Evolutionary conservation across 2,113 vertebrate species (phyloP).

Genomic region (Epinephelus cyanopodus): DNA sequence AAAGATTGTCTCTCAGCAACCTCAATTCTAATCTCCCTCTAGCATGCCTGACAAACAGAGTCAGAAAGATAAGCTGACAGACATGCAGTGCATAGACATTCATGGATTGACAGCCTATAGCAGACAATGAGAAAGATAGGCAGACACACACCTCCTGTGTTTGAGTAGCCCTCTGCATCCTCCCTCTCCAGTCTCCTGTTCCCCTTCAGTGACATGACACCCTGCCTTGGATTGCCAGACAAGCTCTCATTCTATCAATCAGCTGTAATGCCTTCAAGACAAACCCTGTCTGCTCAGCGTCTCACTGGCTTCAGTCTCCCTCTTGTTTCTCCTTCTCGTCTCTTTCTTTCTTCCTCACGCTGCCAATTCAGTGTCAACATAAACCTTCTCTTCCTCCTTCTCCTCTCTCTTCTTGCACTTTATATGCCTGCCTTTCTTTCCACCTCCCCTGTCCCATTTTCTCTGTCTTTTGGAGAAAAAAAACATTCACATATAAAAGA

Average conservation of each 20-base stretch:
- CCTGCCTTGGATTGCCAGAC: constrained; percentile 45
- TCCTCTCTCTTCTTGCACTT: neutral
- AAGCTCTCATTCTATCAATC: constrained; percentile 77
- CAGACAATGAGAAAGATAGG: neutral
- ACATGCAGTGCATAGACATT: neutral
- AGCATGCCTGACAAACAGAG: neutral
- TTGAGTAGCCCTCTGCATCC: constrained; percentile 21
- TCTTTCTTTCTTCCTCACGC: constrained; percentile 12
- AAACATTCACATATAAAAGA: neutral
- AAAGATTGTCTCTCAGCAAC: neutral
- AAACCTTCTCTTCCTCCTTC: constrained; percentile 30
- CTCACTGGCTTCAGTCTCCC: constrained; percentile 24
- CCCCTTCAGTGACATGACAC: constrained; percentile 41
- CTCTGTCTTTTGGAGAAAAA: constrained; percentile 3
- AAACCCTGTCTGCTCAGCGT: constrained; percentile 48
- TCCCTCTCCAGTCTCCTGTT: constrained; percentile 46
- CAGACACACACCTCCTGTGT: constrained; percentile 20
- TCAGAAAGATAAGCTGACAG: neutral
- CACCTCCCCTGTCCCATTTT: neutral
- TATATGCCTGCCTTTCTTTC: constrained; percentile 20
- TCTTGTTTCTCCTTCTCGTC: constrained; percentile 11
- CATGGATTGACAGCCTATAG: neutral
- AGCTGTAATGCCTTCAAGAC: constrained; percentile 57
- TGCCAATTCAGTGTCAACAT: constrained; percentile 41
- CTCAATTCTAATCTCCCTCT: neutral